Conservation (phyloP, 2,113 vertebrate species). For the Chrysochloris asiatica region DNA sequence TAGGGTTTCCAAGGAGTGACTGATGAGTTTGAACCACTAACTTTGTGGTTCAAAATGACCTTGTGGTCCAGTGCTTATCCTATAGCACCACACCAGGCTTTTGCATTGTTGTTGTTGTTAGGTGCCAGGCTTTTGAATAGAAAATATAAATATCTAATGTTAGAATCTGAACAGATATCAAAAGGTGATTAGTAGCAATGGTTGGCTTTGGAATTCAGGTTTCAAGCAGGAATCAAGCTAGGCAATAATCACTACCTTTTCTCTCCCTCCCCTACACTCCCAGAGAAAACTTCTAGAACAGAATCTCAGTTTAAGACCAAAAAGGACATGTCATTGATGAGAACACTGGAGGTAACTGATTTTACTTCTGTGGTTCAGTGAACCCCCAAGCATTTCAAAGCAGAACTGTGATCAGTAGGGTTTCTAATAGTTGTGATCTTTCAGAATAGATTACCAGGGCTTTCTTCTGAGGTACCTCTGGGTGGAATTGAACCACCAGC, state of each 20-base stretch:
- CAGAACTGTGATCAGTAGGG: neutral
- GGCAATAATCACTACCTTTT: neutral
- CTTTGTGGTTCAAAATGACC: too few relatives aligned
- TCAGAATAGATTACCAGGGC: neutral
- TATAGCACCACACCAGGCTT: too few relatives aligned
- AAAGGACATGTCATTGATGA: neutral
- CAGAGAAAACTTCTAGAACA: neutral
- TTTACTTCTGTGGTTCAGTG: neutral
- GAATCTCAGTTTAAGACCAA: neutral
- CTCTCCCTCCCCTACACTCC: neutral
- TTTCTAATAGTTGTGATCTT: neutral
- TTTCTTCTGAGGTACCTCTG: neutral
- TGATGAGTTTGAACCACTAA: too few relatives aligned
- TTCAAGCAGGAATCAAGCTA: neutral
- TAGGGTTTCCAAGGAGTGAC: too few relatives aligned
- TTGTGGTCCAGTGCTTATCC: too few relatives aligned
- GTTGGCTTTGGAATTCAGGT: neutral
- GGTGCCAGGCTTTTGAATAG: conserved; percentile 13
- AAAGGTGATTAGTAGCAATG: neutral
- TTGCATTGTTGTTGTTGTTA: too few relatives aligned
- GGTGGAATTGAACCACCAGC: neutral
- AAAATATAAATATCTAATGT: conserved; percentile 10
- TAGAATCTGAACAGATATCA: neutral
- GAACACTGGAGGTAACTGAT: neutral
- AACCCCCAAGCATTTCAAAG: neutral